These are phyloP conservation scores for Ardeotis arabs DNA, from an alignment of 2,113 vertebrate genomes.

Conservation along the genomic window DNA sequence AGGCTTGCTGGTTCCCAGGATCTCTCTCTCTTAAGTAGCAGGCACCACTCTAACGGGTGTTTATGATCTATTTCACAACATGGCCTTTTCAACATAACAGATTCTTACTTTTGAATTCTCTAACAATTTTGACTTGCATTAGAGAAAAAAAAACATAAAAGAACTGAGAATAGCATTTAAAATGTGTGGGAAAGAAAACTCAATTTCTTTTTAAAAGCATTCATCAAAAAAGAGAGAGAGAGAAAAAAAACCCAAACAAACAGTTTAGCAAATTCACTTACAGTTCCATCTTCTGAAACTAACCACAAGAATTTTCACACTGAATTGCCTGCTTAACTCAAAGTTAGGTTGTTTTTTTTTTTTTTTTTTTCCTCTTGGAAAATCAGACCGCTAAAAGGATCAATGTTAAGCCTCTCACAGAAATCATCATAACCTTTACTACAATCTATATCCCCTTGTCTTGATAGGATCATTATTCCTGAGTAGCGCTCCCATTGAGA, in stretches of 20 bases:
- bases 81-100: not conserved
- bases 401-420: slow-evolving; percentile 29
- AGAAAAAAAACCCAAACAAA: not conserved
- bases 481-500: slow-evolving; percentile 1
- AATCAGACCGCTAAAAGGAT: slow-evolving; percentile 22
- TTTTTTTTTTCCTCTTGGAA: not conserved
- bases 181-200: slow-evolving; percentile 5
- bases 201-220: not conserved
- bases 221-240: not conserved
- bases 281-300: slow-evolving; percentile 9
- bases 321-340: not conserved
- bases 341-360: not conserved
- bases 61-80: slow-evolving; percentile 21
- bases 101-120: slow-evolving; percentile 41
- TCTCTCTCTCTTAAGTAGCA: slow-evolving; percentile 50
- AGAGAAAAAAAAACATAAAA: not conserved
- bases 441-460: slow-evolving; percentile 18
- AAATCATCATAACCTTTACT: slow-evolving; percentile 48
- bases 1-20: slow-evolving; percentile 45
- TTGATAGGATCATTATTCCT: slow-evolving; percentile 20
- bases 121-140: slow-evolving; percentile 26
- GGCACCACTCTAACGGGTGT: not conserved
- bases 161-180: not conserved
- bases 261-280: slow-evolving; percentile 12
- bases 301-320: slow-evolving; percentile 14